Evolutionary conservation across 1,140 invertebrate species (phyloP), one percentile per base, ranked within the genome.

Genomic region (Euschistus heros): DNA sequence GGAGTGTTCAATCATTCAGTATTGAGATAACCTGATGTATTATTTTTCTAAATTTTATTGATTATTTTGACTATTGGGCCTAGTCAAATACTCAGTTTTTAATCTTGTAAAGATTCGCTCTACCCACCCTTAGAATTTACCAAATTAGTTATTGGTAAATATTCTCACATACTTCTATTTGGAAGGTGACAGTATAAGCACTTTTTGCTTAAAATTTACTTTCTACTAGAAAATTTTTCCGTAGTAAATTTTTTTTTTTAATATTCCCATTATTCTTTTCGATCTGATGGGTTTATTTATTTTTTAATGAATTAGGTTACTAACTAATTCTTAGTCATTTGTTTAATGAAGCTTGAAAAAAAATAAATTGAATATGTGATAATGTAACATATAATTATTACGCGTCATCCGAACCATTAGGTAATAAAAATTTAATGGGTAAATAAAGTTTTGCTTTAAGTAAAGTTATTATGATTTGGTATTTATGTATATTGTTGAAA

Each of bases 111-210:
- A 57, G 54, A 24, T 57, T 24, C 26, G 26, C 26, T 57, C 24
- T 57, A 57, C 54, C 54, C 54, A 57, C 54, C 54, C 20, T 57
- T 57, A 57, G 54, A 14, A 57, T 57, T 57, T 57, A 57, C 54
- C 54, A 57, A 24, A 15, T 26, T 57, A 57, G 54, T 57, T 57
- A 26, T 37, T 57, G 54, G 54, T 57, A 57, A 57, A 57, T 57
- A 24, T 57, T 17, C 24, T 26, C 54, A 24, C 20, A 26, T 24
- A 27, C 54, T 57, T 57, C 54, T 57, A 24, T 57, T 57, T 57
- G 54, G 54, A 57, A 57, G 54, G 24, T 10, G 24, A 17, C 54
- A 57, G 54, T 57, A 57, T 57, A 57, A 57, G 54, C 54, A 57
- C 54, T 57, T 57, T 24, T 57, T 57, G 54, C 54, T 57, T 57